Percentiles rank a stretch among this genome's conserved stretches.
phyloP scores from a whole-genome alignment of 2,797 vertebrate species.

The Petrocephalus sullivani region DNA sequence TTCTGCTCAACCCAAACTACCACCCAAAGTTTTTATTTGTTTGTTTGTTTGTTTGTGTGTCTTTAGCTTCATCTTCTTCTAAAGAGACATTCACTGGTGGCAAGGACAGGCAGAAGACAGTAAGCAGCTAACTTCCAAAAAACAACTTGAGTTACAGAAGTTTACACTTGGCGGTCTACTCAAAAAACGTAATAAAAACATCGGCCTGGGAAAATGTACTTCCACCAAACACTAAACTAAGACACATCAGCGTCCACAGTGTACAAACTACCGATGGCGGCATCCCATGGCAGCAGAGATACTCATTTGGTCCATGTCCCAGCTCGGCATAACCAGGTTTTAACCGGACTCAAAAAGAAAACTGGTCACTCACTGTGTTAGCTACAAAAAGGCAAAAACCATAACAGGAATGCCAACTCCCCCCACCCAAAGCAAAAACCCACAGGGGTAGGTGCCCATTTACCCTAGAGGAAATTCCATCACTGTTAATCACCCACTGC shows the following conservation, averaged over 20 bases:
- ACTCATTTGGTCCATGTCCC: neutral
- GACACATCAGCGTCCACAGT: neutral
- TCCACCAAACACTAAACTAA: no score
- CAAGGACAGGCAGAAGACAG: neutral
- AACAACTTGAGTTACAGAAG: neutral
- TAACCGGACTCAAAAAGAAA: neutral
- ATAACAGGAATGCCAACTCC: conserved; percentile 42
- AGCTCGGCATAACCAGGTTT: neutral
- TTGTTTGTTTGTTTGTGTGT: neutral
- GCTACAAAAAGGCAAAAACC: conserved; percentile 41
- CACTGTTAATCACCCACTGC: conserved; percentile 2
- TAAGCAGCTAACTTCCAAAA: neutral
- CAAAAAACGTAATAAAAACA: neutral
- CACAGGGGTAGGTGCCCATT: neutral
- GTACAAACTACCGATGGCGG: neutral
- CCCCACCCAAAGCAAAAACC: conserved; percentile 1
- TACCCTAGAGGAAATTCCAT: neutral
- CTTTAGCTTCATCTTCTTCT: neutral
- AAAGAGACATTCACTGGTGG: neutral
- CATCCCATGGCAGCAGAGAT: neutral
- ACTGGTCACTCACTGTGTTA: neutral
- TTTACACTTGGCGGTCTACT: neutral
- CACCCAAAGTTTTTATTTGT: neutral
- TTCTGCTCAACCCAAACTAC: neutral
- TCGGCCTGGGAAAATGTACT: neutral